Base-by-base conservation (phyloP, 2,888 invertebrate species). In the Oscheius sp. region DNA sequence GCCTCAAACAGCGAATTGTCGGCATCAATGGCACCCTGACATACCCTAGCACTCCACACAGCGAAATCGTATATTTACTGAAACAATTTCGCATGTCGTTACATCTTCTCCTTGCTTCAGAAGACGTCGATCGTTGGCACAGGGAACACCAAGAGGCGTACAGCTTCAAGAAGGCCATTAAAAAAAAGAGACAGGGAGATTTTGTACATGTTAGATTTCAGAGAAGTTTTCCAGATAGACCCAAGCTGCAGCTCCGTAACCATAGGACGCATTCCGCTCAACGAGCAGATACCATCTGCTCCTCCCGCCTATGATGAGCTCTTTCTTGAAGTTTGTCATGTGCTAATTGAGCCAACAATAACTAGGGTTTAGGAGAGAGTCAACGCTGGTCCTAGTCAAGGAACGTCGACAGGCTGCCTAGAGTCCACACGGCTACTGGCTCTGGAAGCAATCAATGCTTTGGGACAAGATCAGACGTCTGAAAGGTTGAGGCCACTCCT, bases 1-100 rank as follows among this genome's bases (percentile, higher is more conserved):
- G 87, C 70, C 94, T 95, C 90, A 96, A 96, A 76, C 97, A 99
- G 90, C 93, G 96, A 48, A 91, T 91, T 74, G 90, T 91, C n/a
- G 91, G 91, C 77, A 87, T 90, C 62, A 89, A 89, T 68, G 86
- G 85, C 57, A 74, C 78, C 29, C 77, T 88, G 47, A 79, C 89
- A 74, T 85, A 85, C 63, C 85, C 85, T 21, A 77, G 76, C 48
- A 87, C 88, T 7, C 82, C 85, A 11, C 89, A 89, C 73, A 86
- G 87, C 86, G 89, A 89, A 42, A 89, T 89, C 35, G 88, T 89
- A 9, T 68, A 79, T 9, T 76, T 88, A 68, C 89, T 89, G 82
- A 88, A 89, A 72, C 77, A 81, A 50, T 80, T 84, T 48, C 84
- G 87, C 33, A 63, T 88, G 70, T 60, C 73, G 37, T 87, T 87